Percentiles rank a stretch among this genome's conserved stretches.
phyloP scores from a whole-genome alignment of 2,888 invertebrate species.

The Philereme vetulata region DNA sequence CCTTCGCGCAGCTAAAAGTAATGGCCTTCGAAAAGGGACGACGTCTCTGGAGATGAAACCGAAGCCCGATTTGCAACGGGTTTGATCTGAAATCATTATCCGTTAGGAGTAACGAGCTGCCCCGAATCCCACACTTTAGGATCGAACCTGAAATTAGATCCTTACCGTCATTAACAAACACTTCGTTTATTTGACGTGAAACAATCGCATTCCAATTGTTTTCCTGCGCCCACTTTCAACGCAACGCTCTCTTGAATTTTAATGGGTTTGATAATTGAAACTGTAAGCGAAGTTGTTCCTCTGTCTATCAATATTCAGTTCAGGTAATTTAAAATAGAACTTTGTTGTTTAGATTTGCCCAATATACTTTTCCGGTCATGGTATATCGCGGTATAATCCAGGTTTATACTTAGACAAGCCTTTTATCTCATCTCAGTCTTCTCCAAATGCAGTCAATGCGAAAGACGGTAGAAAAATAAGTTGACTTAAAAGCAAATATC shows the following conservation, averaged over 20 bases:
- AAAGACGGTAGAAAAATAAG: too few species aligned
- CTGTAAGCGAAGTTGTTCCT: slow-evolving; percentile 42
- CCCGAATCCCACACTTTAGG: slow-evolving; percentile 31
- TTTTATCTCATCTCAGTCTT: too few species aligned
- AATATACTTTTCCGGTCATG: background rate
- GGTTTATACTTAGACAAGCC: too few species aligned
- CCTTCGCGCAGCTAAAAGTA: slow-evolving; percentile 54
- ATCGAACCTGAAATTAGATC: slow-evolving; percentile 42
- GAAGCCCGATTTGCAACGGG: slow-evolving; percentile 47
- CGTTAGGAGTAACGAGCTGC: slow-evolving; percentile 46
- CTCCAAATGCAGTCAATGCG: too few species aligned
- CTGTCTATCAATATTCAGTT: slow-evolving; percentile 62
- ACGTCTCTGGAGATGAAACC: slow-evolving; percentile 51
- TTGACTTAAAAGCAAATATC: too few species aligned
- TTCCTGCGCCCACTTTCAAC: slow-evolving; percentile 44
- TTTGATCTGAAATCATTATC: slow-evolving; percentile 54
- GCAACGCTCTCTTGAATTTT: slow-evolving; percentile 59
- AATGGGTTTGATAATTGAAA: slow-evolving; percentile 65
- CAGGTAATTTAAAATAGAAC: slow-evolving; percentile 47
- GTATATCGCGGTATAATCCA: too few species aligned
- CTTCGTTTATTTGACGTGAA: slow-evolving; percentile 48
- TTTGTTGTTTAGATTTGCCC: slow-evolving; percentile 16
- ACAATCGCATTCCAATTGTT: slow-evolving; percentile 57
- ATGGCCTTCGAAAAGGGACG: slow-evolving; percentile 53
- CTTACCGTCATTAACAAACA: slow-evolving; percentile 48